Percentiles rank a stretch among this genome's conserved stretches.
Conservation (phyloP, 2,113 vertebrate species). For the Montifringilla adamsi region DNA sequence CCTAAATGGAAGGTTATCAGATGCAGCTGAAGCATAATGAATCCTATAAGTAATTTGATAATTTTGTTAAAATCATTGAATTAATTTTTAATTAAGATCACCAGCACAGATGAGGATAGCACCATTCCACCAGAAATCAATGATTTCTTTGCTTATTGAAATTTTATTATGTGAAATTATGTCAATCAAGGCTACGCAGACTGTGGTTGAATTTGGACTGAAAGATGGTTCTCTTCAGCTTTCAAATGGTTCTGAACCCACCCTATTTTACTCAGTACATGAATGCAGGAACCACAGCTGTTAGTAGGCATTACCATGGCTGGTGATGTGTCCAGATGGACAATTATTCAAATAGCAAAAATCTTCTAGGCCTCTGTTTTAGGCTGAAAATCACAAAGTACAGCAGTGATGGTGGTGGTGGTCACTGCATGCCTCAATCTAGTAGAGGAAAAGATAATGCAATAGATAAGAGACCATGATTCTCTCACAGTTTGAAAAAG, state of each 20-base stretch:
- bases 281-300: background rate
- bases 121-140: background rate
- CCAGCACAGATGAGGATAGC: background rate
- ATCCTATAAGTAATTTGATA: background rate
- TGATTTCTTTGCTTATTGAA: background rate
- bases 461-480: background rate
- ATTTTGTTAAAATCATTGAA: background rate
- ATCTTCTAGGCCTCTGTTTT: background rate
- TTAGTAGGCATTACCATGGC: background rate
- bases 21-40: background rate
- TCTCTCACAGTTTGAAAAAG: background rate
- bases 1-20: background rate
- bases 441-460: background rate
- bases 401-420: background rate
- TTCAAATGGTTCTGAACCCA: background rate
- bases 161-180: background rate
- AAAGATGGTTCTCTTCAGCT: background rate
- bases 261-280: background rate
- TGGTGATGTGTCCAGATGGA: background rate
- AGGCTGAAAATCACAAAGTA: background rate
- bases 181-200: background rate
- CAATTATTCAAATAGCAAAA: background rate
- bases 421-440: accelerated
- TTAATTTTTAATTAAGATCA: background rate
- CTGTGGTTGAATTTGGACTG: background rate